These are phyloP conservation scores for mouse (Mus musculus) DNA, from an alignment of 2,113 vertebrate species.

Conservation along the genomic window GRCm39 chr11:116494501-116495000, in stretches of 20 bases:
- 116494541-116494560: slow-evolving; percentile 96
- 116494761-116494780: slow-evolving; percentile 82
- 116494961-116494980: neutral
- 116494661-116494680: slow-evolving; percentile 82
- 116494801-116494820: slow-evolving; percentile 78
- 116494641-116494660: neutral
- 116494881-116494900: slow-evolving; percentile 71
- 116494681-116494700: slow-evolving; percentile 55
- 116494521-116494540: slow-evolving; percentile 95
- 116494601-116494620: slow-evolving; percentile 95
- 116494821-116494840: slow-evolving; percentile 93
- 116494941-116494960: neutral
- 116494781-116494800: slow-evolving; percentile 81
- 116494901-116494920: neutral
- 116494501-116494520: slow-evolving; percentile 94
- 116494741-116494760: slow-evolving; percentile 86
- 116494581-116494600: slow-evolving; percentile 96
- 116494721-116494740: neutral
- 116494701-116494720: neutral
- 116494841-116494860: slow-evolving; percentile 97
- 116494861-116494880: slow-evolving; percentile 92
- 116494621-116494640: slow-evolving; percentile 91
- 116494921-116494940: rapidly evolving
- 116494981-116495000: neutral
- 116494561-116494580: slow-evolving; percentile 95